These are phyloP conservation scores for Thinocorus orbignyianus DNA, from an alignment of 2,113 vertebrate species.

Conservation along the genomic window DNA sequence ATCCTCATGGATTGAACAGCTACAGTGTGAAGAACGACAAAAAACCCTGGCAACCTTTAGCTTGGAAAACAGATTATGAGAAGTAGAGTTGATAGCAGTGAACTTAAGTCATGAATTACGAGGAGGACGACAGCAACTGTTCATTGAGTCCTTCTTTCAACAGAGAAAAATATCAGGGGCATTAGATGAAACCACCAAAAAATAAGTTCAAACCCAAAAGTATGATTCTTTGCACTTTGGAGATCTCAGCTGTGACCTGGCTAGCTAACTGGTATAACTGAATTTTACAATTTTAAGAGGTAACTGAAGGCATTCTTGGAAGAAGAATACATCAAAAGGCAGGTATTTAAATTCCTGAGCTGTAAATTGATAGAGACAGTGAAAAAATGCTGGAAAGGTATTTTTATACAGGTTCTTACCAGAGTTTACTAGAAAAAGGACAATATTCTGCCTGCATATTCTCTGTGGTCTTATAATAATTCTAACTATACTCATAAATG, in stretches of 20 bases:
- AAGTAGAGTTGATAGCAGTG: neutral
- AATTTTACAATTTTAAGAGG: neutral
- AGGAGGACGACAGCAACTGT: neutral
- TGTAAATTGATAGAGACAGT: neutral
- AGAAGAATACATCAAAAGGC: neutral
- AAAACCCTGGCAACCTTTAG: neutral
- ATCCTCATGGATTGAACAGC: neutral
- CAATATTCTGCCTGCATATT: neutral
- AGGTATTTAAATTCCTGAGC: neutral
- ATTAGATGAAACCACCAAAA: neutral
- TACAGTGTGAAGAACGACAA: neutral
- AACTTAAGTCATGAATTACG: rapidly evolving
- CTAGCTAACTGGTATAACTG: neutral
- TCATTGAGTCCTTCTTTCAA: neutral
- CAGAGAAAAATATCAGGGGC: neutral
- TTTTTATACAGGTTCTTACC: neutral
- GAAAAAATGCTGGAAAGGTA: neutral
- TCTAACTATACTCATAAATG: neutral
- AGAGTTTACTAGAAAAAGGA: neutral
- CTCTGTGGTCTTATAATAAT: neutral
- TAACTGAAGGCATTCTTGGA: neutral
- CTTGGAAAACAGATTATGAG: neutral
- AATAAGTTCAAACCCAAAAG: neutral
- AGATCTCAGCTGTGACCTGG: neutral
- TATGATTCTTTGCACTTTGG: neutral